Evolutionary conservation across 2,888 invertebrate species (phyloP).

Genomic region (Luffia ferchaultella): DNA sequence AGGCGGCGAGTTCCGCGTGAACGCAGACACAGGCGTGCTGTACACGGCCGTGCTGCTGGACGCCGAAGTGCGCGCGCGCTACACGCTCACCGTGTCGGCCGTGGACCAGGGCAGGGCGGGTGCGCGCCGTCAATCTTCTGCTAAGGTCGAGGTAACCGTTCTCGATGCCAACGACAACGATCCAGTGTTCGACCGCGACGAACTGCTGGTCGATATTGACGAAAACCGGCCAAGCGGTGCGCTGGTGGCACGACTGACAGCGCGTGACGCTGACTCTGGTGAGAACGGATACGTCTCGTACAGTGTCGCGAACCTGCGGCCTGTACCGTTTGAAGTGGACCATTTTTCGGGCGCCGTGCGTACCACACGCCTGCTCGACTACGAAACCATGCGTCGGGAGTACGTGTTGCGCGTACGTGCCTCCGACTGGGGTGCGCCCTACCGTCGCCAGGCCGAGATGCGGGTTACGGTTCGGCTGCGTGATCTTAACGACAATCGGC

Average conservation of each 20-base stretch:
- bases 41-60: constrained; percentile 85
- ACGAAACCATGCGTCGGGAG: constrained; percentile 87
- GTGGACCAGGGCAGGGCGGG: constrained; percentile 88
- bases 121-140: constrained; percentile 85
- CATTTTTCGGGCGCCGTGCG: constrained; percentile 92
- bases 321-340: constrained; percentile 95
- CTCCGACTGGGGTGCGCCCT: constrained; percentile 95
- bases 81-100: constrained; percentile 89
- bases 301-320: constrained; percentile 88
- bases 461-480: constrained; percentile 80
- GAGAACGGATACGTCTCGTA: constrained; percentile 97
- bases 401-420: constrained; percentile 87
- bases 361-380: constrained; percentile 85
- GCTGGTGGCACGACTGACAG: constrained; percentile 83
- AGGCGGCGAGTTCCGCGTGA: constrained; percentile 86
- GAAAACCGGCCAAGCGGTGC: constrained; percentile 91
- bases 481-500: constrained; percentile 93
- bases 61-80: constrained; percentile 84
- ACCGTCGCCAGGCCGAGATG: constrained; percentile 90
- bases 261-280: constrained; percentile 89
- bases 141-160: constrained; percentile 82
- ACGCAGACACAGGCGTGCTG: constrained; percentile 88
- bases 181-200: constrained; percentile 81
- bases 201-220: constrained; percentile 76
- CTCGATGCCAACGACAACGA: constrained; percentile 95